phyloP scores from a whole-genome alignment of 2,888 invertebrate genomes.

The Caenorhabditis sp. region DNA sequence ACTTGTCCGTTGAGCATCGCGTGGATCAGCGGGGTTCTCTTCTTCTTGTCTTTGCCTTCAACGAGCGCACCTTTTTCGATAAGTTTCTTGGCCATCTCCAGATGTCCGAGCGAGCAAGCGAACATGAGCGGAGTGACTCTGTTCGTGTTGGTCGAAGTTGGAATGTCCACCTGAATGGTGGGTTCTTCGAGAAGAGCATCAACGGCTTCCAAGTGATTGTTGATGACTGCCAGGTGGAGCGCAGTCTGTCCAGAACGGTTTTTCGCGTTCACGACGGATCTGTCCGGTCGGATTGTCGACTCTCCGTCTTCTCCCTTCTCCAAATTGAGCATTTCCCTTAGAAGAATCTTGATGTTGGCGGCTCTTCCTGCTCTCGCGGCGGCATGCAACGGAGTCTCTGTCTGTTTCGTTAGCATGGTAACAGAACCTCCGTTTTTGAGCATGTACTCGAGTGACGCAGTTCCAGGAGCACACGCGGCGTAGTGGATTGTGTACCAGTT shows the following conservation, averaged over 20 bases:
- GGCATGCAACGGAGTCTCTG: slow-evolving; percentile 69
- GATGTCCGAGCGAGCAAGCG: slow-evolving; percentile 62
- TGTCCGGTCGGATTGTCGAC: slow-evolving; percentile 27
- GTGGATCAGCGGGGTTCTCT: slow-evolving; percentile 81
- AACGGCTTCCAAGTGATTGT: slow-evolving; percentile 39
- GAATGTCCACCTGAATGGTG: slow-evolving; percentile 49
- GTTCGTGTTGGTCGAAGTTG: slow-evolving; percentile 53
- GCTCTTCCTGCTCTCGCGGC: slow-evolving; percentile 70
- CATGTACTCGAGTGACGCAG: slow-evolving; percentile 80
- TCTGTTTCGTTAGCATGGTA: slow-evolving; percentile 58
- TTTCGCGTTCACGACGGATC: slow-evolving; percentile 65
- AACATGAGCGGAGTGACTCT: slow-evolving; percentile 60
- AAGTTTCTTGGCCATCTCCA: slow-evolving; percentile 73
- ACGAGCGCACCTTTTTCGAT: slow-evolving; percentile 79
- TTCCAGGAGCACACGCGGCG: slow-evolving; percentile 81
- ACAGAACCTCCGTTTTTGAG: slow-evolving; percentile 60
- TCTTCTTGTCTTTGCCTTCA: slow-evolving; percentile 80
- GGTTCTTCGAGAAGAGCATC: slow-evolving; percentile 47
- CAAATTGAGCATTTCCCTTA: slow-evolving; percentile 61
- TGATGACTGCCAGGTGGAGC: slow-evolving; percentile 80
- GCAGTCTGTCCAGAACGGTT: slow-evolving; percentile 78
- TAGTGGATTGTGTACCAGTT: slow-evolving; percentile 81
- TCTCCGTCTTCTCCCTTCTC: slow-evolving; percentile 56
- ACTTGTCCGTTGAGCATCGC: slow-evolving; percentile 82
- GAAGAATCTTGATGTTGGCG: slow-evolving; percentile 47